Evolutionary conservation across 1,140 invertebrate genomes (phyloP).

Genomic region (Lerema accius): DNA sequence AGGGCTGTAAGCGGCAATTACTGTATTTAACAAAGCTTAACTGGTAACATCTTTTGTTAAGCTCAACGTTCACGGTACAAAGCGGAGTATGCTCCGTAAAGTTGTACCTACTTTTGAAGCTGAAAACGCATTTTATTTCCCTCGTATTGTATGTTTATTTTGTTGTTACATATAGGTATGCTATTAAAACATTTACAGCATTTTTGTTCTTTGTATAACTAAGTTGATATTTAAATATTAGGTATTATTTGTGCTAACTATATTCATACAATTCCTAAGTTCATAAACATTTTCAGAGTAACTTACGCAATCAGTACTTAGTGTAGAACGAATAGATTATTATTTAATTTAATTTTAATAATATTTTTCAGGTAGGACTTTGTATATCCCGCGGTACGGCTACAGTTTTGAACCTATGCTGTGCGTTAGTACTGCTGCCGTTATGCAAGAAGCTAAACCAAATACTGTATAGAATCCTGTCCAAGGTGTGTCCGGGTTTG

Average conservation of each 20-base stretch:
- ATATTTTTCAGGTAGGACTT: constrained; percentile 66
- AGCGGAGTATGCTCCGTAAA: constrained; percentile 13
- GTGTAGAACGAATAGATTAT: no score
- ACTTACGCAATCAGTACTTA: no score
- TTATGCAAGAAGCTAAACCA: constrained; percentile 76
- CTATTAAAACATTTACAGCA: no score
- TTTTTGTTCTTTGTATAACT: no score
- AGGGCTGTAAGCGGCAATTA: constrained; percentile 26
- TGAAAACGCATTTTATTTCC: constrained; percentile 16
- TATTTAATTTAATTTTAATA: no score
- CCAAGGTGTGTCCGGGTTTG: constrained; percentile 63
- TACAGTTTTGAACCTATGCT: constrained; percentile 68
- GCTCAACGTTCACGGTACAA: constrained; percentile 18
- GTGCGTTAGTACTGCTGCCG: constrained; percentile 65
- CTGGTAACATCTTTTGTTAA: constrained; percentile 24
- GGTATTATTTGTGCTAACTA: no score
- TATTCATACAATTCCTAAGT: no score
- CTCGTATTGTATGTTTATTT: no score
- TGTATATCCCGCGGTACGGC: constrained; percentile 72
- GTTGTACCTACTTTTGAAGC: constrained; percentile 6
- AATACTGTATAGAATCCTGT: constrained; percentile 58
- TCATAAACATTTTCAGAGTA: background rate
- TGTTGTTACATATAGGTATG: no score
- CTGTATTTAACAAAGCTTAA: constrained; percentile 28
- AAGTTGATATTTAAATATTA: no score